Evolutionary conservation across 2,113 vertebrate species (phyloP).

Genomic region (Lamprotornis superbus): DNA sequence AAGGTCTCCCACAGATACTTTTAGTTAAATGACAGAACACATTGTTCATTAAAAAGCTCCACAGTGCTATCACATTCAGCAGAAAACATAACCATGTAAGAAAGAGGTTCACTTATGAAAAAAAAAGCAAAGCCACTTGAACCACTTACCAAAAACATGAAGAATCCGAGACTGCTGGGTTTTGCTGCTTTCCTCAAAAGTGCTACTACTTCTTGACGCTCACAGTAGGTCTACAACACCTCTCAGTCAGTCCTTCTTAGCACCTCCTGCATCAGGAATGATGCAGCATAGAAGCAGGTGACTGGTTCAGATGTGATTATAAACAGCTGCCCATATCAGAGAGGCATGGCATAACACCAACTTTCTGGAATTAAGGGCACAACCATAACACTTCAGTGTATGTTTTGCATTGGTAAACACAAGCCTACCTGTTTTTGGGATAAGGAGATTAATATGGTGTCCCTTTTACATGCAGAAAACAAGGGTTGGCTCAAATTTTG

Average conservation of each 20-base stretch:
- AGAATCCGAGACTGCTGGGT: not conserved
- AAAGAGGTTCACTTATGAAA: not conserved
- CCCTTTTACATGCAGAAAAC: not conserved
- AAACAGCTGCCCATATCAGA: not conserved
- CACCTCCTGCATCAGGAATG: not conserved
- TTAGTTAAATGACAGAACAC: not conserved
- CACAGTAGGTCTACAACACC: not conserved
- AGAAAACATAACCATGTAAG: not conserved
- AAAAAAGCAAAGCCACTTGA: not conserved
- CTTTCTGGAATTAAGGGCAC: not conserved
- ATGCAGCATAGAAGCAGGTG: not conserved
- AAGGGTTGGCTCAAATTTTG: not conserved
- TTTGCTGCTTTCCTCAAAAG: not conserved
- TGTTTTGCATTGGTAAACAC: not conserved
- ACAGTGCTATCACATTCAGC: not conserved
- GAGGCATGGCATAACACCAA: not conserved
- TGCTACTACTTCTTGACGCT: not conserved
- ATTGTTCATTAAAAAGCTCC: not conserved
- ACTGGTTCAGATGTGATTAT: not conserved
- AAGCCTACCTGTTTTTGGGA: not conserved
- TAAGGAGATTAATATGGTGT: not conserved
- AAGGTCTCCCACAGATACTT: not conserved
- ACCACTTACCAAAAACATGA: not conserved
- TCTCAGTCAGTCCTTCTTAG: not conserved
- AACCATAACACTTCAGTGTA: not conserved